These are phyloP conservation scores for Catagonus wagneri DNA, from an alignment of 2,113 vertebrate species.

Conservation along the genomic window DNA sequence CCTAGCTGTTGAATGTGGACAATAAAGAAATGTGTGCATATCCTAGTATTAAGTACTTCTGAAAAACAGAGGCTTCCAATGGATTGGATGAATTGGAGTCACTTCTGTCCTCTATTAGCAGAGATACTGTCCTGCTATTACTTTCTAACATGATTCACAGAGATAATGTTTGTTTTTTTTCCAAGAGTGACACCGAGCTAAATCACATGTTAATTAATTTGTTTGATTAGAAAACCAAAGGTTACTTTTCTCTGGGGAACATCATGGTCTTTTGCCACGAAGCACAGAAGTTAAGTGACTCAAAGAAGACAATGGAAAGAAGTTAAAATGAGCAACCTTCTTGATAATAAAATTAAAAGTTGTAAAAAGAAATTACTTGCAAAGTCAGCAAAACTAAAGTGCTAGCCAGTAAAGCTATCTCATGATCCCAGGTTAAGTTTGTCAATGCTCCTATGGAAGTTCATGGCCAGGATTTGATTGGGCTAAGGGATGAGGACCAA, in stretches of 20 bases:
- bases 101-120: neutral
- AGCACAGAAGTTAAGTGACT: neutral
- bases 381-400: neutral
- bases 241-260: neutral
- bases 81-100: neutral
- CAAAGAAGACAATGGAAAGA: neutral
- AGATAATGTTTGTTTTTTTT: neutral
- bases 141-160: neutral
- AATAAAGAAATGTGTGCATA: neutral
- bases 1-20: neutral
- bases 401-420: neutral
- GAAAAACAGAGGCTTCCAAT: neutral
- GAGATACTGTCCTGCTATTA: neutral
- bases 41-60: neutral
- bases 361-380: neutral
- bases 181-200: neutral
- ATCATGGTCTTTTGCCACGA: neutral
- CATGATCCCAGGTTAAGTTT: neutral
- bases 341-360: neutral
- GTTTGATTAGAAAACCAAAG: neutral
- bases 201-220: neutral
- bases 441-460: neutral
- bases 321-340: neutral
- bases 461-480: neutral
- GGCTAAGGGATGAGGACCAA: rapidly evolving